phyloP scores from a whole-genome alignment of 2,888 invertebrate species.

The Crematogaster levior region DNA sequence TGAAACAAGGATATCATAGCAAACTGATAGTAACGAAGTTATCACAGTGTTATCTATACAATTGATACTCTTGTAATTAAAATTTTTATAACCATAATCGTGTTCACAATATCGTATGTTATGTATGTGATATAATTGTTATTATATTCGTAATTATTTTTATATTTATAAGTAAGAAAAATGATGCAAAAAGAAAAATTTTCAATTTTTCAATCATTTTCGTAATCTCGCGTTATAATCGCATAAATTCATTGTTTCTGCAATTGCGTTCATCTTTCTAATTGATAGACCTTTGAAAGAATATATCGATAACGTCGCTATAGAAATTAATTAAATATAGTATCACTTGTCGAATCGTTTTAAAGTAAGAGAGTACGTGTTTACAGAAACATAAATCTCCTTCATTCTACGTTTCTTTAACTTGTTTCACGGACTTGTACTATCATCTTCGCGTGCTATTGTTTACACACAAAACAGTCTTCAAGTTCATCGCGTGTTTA shows the following conservation, averaged over 20 bases:
- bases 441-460: conserved; percentile 32
- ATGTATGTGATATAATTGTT: background rate
- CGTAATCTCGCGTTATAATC: no score
- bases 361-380: background rate
- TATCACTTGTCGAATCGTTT: background rate
- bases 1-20: background rate
- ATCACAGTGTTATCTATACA: background rate
- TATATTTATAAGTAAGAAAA: background rate
- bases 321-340: background rate
- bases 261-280: background rate
- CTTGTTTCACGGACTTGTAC: background rate
- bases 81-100: background rate
- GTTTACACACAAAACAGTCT: conserved; percentile 41
- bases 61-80: conserved; percentile 18
- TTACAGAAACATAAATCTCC: conserved; percentile 33
- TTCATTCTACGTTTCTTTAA: conserved; percentile 40
- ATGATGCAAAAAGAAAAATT: background rate
- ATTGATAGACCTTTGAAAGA: background rate
- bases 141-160: background rate
- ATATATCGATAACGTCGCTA: background rate
- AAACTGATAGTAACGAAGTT: conserved; percentile 1
- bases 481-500: conserved; percentile 42
- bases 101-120: background rate
- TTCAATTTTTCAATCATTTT: background rate
- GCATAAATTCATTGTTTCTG: background rate